Percentiles rank a stretch among this genome's conserved stretches.
These are phyloP conservation scores for Dinothrombium tinctorium DNA, from an alignment of 1,140 invertebrate species.

Conservation along the genomic window DNA sequence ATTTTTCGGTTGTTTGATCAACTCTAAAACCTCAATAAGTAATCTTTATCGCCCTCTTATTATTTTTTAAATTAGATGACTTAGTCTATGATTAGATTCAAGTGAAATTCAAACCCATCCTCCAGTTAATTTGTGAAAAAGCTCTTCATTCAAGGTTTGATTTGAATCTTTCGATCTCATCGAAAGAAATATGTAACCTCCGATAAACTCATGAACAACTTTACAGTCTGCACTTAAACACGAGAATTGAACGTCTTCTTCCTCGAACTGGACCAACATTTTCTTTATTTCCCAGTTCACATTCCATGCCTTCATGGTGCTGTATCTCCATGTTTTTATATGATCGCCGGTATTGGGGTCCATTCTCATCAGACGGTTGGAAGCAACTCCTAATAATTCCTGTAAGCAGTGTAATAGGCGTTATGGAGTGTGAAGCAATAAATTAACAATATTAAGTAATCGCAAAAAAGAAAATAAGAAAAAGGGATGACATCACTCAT, in stretches of 20 bases:
- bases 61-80: no score
- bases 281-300: slow-evolving; percentile 98
- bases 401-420: slow-evolving; percentile 19
- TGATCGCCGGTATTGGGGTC: slow-evolving; percentile 77
- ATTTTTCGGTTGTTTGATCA: no score
- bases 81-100: no score
- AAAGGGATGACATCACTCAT: no score
- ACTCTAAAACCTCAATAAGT: no score
- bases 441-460: neutral
- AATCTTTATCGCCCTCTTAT: no score
- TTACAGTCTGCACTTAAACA: slow-evolving; percentile 88
- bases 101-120: slow-evolving; percentile 34
- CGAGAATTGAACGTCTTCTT: slow-evolving; percentile 78
- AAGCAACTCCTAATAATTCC: slow-evolving; percentile 79
- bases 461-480: neutral
- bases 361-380: slow-evolving; percentile 85
- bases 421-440: neutral
- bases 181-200: slow-evolving; percentile 94
- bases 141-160: slow-evolving; percentile 84
- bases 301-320: slow-evolving; percentile 96
- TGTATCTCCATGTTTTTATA: slow-evolving; percentile 90
- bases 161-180: slow-evolving; percentile 95
- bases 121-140: slow-evolving; percentile 97
- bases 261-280: slow-evolving; percentile 94
- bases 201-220: slow-evolving; percentile 96